Percentiles rank a stretch among this genome's conserved stretches.
phyloP scores from a whole-genome alignment of 2,113 vertebrate genomes.

The Lepidothrix coronata region DNA sequence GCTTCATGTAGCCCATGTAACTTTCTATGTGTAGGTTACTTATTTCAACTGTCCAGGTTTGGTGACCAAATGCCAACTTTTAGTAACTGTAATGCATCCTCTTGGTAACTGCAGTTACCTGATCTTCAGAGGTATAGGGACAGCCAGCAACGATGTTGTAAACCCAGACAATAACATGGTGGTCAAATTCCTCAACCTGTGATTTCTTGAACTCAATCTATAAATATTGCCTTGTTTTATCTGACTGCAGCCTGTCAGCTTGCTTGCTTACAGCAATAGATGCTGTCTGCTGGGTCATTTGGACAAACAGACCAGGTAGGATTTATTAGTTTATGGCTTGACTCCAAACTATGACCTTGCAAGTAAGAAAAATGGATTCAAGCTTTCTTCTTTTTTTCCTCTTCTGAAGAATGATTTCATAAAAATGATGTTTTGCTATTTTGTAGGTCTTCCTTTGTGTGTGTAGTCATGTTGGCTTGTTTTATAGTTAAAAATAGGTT shows the following conservation, averaged over 20 bases:
- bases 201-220: not conserved
- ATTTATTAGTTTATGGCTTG: not conserved
- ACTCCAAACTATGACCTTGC: not conserved
- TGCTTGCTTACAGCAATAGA: not conserved
- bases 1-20: not conserved
- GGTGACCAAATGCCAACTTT: not conserved
- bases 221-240: not conserved
- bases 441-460: slow-evolving; percentile 25
- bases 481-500: slow-evolving; percentile 50
- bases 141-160: not conserved
- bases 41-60: not conserved
- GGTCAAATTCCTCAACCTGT: not conserved
- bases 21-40: not conserved
- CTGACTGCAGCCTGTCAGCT: not conserved
- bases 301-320: not conserved
- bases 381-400: not conserved
- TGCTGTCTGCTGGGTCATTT: not conserved
- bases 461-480: not conserved
- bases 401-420: not conserved
- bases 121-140: not conserved
- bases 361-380: not conserved
- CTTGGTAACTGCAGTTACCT: not conserved
- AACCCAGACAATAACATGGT: not conserved
- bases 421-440: not conserved
- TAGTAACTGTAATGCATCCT: not conserved